phyloP scores from a whole-genome alignment of 2,113 vertebrate genomes.

The Pterophyllum scalare region DNA sequence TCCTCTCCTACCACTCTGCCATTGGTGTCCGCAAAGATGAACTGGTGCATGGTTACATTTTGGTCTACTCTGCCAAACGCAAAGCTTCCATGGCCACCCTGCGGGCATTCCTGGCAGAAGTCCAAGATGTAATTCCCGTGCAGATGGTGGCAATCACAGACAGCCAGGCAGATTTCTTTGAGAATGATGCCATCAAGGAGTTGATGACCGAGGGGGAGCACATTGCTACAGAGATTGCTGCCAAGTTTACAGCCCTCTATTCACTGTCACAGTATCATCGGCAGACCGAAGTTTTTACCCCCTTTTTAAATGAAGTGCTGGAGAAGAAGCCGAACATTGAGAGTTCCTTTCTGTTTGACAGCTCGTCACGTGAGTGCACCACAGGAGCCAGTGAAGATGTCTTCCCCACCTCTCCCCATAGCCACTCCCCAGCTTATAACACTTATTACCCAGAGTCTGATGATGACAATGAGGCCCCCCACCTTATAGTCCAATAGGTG shows the following conservation, averaged over 20 bases:
- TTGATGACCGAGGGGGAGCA: constrained; percentile 99
- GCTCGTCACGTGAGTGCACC: constrained; percentile 85
- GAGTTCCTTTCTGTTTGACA: constrained; percentile 93
- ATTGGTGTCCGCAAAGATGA: constrained; percentile 98
- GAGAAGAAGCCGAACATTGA: constrained; percentile 96
- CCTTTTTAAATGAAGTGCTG: constrained; percentile 96
- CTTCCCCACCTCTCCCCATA: constrained; percentile 92
- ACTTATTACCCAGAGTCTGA: constrained; percentile 93
- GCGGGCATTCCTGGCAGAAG: constrained; percentile 95
- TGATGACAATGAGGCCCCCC: constrained; percentile 96
- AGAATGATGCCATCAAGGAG: constrained; percentile 97
- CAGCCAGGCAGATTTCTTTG: constrained; percentile 98
- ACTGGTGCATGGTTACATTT: constrained; percentile 97
- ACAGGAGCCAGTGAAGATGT: constrained; percentile 88
- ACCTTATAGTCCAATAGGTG: constrained; percentile 97
- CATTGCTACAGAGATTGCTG: constrained; percentile 96
- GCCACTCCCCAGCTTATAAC: constrained; percentile 89
- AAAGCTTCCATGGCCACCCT: constrained; percentile 99
- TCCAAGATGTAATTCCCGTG: constrained; percentile 97
- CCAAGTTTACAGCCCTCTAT: constrained; percentile 98
- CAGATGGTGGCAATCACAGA: constrained; percentile 98
- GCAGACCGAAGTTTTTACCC: constrained; percentile 95
- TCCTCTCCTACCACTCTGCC: constrained; percentile 96
- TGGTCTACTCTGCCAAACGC: constrained; percentile 96
- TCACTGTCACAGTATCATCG: constrained; percentile 97